Conservation (phyloP, 2,888 invertebrate genomes). For the Bellardia bayeri region DNA sequence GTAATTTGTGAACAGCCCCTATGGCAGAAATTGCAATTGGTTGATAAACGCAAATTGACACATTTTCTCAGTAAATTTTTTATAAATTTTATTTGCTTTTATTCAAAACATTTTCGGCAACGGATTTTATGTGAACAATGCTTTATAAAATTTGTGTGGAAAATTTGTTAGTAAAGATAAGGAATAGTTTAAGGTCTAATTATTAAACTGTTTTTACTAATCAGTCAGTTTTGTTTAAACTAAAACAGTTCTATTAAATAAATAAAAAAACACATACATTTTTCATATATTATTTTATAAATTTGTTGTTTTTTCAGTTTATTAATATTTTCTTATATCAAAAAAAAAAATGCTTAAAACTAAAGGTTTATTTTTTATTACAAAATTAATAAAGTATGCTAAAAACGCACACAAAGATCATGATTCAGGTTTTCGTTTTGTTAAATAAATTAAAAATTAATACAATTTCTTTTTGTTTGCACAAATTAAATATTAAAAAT, state of each 20-base stretch:
- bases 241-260: neutral
- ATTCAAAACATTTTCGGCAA: too few species aligned
- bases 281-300: slow-evolving; percentile 15
- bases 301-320: slow-evolving; percentile 47
- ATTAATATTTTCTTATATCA: slow-evolving; percentile 43
- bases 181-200: too few species aligned
- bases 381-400: slow-evolving; percentile 67
- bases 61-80: too few species aligned
- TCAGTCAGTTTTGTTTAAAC: too few species aligned
- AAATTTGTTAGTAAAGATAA: too few species aligned
- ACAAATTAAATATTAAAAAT: slow-evolving; percentile 40
- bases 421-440: slow-evolving; percentile 49
- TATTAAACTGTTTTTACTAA: too few species aligned
- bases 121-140: too few species aligned
- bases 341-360: slow-evolving; percentile 51
- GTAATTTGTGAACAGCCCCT: too few species aligned
- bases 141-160: too few species aligned
- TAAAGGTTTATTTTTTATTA: slow-evolving; percentile 55
- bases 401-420: slow-evolving; percentile 72
- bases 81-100: too few species aligned
- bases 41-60: too few species aligned
- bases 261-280: slow-evolving; percentile 2
- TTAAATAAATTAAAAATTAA: slow-evolving; percentile 47
- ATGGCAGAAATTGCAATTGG: too few species aligned
- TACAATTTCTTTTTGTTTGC: slow-evolving; percentile 35